These are phyloP conservation scores for Pluvianellus socialis DNA, from an alignment of 2,113 vertebrate species.

Conservation along the genomic window DNA sequence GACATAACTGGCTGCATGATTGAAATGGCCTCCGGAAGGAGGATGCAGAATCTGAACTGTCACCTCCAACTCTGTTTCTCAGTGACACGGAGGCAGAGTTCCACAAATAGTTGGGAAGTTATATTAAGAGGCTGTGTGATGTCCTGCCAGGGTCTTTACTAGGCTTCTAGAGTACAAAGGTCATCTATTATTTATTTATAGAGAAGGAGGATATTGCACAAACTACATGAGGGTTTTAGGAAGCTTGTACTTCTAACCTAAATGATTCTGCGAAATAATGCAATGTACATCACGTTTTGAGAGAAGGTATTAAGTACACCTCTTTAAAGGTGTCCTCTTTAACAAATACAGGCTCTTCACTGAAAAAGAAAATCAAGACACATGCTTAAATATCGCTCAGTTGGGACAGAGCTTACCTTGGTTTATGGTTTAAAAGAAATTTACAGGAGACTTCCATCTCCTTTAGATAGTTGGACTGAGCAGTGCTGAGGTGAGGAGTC, in stretches of 20 bases:
- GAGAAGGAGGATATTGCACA: constrained; percentile 6
- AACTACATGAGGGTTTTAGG: background rate
- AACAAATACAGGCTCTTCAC: background rate
- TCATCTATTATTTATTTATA: constrained; percentile 52
- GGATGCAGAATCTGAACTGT: constrained; percentile 48
- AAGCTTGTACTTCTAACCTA: background rate
- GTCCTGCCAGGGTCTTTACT: constrained; percentile 62
- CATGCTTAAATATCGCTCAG: background rate
- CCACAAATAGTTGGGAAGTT: constrained; percentile 60
- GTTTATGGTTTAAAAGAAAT: background rate
- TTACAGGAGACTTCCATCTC: background rate
- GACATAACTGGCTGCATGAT: background rate
- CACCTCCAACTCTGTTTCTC: constrained; percentile 48
- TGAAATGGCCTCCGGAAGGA: constrained; percentile 57
- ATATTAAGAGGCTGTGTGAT: constrained; percentile 58
- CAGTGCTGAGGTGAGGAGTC: fast-evolving
- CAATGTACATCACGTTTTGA: background rate
- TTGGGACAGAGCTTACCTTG: background rate
- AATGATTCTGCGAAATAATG: background rate
- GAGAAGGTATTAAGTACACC: background rate
- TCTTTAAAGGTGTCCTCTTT: background rate
- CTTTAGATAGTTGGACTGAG: background rate
- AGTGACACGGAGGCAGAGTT: constrained; percentile 32
- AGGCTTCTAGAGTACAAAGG: constrained; percentile 37
- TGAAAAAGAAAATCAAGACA: background rate